phyloP scores from a whole-genome alignment of 2,888 invertebrate species.

The Troilus luridus region DNA sequence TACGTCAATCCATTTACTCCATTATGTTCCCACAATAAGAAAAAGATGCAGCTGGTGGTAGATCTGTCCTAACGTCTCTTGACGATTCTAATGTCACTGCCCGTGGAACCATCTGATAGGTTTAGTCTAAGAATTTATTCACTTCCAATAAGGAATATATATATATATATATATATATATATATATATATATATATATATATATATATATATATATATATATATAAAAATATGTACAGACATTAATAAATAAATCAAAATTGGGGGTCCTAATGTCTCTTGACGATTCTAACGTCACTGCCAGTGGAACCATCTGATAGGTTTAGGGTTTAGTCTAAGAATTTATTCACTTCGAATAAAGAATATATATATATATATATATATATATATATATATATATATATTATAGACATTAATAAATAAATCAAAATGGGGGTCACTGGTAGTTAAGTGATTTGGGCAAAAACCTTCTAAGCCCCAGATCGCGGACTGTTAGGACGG shows the following conservation, averaged over 20 bases:
- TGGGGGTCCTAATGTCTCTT: too few species aligned
- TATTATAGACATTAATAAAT: too few species aligned
- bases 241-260: too few species aligned
- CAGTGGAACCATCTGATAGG: neutral
- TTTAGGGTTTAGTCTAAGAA: neutral
- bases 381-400: too few species aligned
- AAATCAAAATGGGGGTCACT: too few species aligned
- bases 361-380: neutral
- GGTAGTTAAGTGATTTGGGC: too few species aligned
- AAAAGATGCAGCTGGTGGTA: constrained; percentile 38
- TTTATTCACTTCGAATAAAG: neutral
- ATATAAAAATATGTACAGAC: too few species aligned
- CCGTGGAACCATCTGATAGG: neutral
- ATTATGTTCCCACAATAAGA: constrained; percentile 34
- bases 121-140: neutral
- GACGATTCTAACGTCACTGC: neutral
- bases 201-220: too few species aligned
- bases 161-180: neutral
- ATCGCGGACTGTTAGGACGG: too few species aligned
- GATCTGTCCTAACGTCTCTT: constrained; percentile 5
- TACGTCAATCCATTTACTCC: constrained; percentile 22
- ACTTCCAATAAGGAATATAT: neutral
- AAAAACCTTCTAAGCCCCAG: too few species aligned
- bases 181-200: too few species aligned
- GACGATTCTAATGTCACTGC: neutral